Evolutionary conservation across 2,113 vertebrate species (phyloP).

Genomic region (Paralichthys olivaceus): DNA sequence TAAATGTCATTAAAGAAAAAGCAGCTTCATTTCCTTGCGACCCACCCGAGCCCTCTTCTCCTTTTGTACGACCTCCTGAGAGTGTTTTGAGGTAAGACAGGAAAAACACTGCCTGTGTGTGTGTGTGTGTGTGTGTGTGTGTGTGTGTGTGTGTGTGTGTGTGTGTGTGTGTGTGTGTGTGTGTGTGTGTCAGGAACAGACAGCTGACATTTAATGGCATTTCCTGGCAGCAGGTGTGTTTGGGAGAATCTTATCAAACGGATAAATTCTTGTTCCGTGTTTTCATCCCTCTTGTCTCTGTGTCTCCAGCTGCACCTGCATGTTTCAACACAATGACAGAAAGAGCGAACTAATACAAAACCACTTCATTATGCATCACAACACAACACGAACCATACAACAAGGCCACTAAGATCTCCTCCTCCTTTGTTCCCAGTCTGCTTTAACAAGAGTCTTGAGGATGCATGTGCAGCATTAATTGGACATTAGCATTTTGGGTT

Average conservation of each 20-base stretch:
- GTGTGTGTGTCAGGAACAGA: constrained; percentile 36
- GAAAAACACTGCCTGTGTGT: not conserved
- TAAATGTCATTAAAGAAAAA: constrained; percentile 50
- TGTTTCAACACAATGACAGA: not conserved
- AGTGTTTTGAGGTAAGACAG: constrained; percentile 37
- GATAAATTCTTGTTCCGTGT: constrained; percentile 30
- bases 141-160: not conserved
- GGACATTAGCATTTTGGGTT: constrained; percentile 59
- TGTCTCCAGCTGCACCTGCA: constrained; percentile 35
- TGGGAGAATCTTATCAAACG: constrained; percentile 66
- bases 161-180: not conserved
- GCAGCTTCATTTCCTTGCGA: too few species aligned
- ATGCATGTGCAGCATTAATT: constrained; percentile 47
- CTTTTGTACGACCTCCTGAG: constrained; percentile 29
- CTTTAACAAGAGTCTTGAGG: constrained; percentile 49
- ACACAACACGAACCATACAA: not conserved
- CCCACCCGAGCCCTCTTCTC: not conserved
- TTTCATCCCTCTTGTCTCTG: constrained; percentile 23
- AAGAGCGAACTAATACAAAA: not conserved
- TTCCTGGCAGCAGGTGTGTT: constrained; percentile 64
- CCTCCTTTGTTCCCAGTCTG: constrained; percentile 36
- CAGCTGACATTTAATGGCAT: constrained; percentile 73
- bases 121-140: not conserved
- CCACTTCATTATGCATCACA: not conserved
- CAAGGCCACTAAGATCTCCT: constrained; percentile 13